Conservation (phyloP, 2,888 invertebrate genomes). For the Tubulanus polymorphus region DNA sequence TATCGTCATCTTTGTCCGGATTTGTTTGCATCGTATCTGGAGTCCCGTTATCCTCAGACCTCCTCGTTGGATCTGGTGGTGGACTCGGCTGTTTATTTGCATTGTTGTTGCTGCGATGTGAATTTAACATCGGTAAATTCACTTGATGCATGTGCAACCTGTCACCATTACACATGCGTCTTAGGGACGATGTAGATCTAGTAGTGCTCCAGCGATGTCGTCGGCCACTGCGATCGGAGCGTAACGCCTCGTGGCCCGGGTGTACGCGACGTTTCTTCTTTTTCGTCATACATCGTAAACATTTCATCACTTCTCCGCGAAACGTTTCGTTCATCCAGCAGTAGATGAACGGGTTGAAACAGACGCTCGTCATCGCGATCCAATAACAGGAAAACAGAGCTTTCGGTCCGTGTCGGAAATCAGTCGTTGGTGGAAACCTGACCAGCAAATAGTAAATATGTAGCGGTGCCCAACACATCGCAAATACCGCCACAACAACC, state of each 20-base stretch:
- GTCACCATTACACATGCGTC: no score
- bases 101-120: no score
- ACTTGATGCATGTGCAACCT: no score
- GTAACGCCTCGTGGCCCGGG: background rate
- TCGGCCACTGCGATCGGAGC: no score
- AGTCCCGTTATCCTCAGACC: no score
- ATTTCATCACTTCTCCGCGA: constrained; percentile 42
- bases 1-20: no score
- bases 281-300: constrained; percentile 34
- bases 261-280: background rate
- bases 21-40: no score
- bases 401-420: constrained; percentile 47
- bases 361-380: constrained; percentile 56
- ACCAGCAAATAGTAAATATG: constrained; percentile 54
- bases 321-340: constrained; percentile 56
- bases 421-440: constrained; percentile 41
- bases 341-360: constrained; percentile 57
- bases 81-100: no score
- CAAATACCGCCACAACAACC: constrained; percentile 53
- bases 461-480: constrained; percentile 56
- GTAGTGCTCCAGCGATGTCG: no score
- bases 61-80: no score
- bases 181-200: no score
- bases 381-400: constrained; percentile 54
- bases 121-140: no score